Evolutionary conservation across 2,888 invertebrate species (phyloP).

Genomic region (Cantharis rustica): DNA sequence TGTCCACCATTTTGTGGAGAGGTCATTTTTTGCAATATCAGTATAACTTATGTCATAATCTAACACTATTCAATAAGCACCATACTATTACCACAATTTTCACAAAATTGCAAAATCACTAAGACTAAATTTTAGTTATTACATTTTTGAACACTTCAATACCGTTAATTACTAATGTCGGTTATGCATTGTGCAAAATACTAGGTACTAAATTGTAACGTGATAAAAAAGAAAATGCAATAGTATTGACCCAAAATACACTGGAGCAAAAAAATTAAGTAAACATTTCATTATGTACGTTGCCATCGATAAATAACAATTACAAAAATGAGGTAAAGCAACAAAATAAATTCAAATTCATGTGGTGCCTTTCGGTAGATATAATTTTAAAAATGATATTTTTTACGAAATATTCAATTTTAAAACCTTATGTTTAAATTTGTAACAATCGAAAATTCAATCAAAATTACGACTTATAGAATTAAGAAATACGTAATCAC

Average conservation of each 20-base stretch:
- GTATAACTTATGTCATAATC: background rate
- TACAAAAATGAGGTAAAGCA: background rate
- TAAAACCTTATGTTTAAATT: background rate
- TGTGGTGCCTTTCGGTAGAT: background rate
- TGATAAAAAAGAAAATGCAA: background rate
- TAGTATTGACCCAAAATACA: background rate
- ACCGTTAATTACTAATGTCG: background rate
- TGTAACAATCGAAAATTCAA: background rate
- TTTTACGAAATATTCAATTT: background rate
- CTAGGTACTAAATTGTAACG: background rate
- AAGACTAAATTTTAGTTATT: background rate
- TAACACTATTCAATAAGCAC: background rate
- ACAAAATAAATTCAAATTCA: background rate
- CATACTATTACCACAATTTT: background rate
- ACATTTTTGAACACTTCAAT: background rate
- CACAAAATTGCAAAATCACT: background rate
- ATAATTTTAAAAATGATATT: background rate
- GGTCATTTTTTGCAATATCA: background rate
- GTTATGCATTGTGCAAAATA: background rate
- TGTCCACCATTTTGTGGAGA: background rate
- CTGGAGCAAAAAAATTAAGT: background rate
- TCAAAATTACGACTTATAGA: background rate
- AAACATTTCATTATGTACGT: background rate
- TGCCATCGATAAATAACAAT: background rate
- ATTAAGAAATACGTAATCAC: background rate